These are phyloP conservation scores for Lordiphosa clarofinis DNA, from an alignment of 1,140 invertebrate genomes.

Conservation along the genomic window DNA sequence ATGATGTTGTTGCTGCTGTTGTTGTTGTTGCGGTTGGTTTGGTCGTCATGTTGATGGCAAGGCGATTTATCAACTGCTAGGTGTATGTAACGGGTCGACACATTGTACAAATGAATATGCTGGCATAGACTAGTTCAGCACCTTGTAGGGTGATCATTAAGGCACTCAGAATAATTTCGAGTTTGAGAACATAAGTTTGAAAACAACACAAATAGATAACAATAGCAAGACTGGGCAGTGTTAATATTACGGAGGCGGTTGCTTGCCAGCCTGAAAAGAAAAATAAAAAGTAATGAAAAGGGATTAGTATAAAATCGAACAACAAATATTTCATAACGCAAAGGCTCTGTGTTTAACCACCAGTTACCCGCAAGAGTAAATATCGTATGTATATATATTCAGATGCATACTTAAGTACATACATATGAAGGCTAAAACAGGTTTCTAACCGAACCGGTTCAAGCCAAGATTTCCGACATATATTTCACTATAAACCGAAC, in stretches of 20 bases:
- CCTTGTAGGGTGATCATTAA: constrained; percentile 91
- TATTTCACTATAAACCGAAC: too few species aligned
- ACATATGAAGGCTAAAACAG: too few species aligned
- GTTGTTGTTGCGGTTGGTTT: constrained; percentile 25
- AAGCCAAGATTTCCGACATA: too few species aligned
- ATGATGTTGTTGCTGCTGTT: constrained; percentile 9
- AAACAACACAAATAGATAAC: constrained; percentile 91
- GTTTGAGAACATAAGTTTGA: constrained; percentile 89
- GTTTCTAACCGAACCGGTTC: too few species aligned
- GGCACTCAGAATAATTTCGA: constrained; percentile 92
- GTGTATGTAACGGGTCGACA: constrained; percentile 84
- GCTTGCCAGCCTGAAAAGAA: constrained; percentile 84
- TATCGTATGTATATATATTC: too few species aligned
- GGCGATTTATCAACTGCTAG: constrained; percentile 73
- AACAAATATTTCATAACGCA: too few species aligned
- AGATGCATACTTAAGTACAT: too few species aligned
- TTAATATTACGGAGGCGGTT: constrained; percentile 88
- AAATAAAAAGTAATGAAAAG: not conserved
- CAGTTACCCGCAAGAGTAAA: too few species aligned
- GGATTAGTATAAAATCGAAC: not conserved
- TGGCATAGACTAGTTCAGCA: constrained; percentile 88
- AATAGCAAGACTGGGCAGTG: constrained; percentile 89
- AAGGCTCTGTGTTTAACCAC: too few species aligned
- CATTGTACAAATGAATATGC: constrained; percentile 87
- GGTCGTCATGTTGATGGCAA: constrained; percentile 51